A percentile compares a stretch with the other conserved stretches of the same genome.
Evolutionary conservation across 1,140 invertebrate genomes (phyloP).

Genomic region (Thalassaphorura encarpata): DNA sequence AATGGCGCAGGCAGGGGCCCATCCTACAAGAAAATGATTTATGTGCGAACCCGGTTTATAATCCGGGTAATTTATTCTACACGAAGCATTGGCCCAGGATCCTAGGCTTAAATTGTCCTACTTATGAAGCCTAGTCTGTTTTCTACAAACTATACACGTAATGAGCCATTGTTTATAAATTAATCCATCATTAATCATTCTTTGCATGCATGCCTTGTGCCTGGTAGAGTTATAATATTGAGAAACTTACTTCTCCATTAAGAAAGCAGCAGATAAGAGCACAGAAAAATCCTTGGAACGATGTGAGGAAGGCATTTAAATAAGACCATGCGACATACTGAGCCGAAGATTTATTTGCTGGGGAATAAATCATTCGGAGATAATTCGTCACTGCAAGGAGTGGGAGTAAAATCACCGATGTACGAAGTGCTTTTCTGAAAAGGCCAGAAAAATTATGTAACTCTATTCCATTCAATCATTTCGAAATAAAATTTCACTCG

Average conservation of each 20-base stretch:
- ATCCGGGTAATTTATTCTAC: too few species aligned
- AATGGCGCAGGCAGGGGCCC: too few species aligned
- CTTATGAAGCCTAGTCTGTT: too few species aligned
- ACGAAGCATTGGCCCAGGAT: too few species aligned
- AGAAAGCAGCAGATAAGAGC: conserved; percentile 47
- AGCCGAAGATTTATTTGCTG: conserved; percentile 34
- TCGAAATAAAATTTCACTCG: conserved; percentile 8
- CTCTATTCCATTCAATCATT: background rate
- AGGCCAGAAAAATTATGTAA: conserved; percentile 3
- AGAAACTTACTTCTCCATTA: conserved; percentile 42
- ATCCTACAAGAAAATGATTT: too few species aligned
- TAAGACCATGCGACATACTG: conserved; percentile 43
- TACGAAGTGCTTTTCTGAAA: conserved; percentile 40
- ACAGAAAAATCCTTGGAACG: conserved; percentile 46
- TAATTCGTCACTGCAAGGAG: conserved; percentile 41
- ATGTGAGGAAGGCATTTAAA: conserved; percentile 39
- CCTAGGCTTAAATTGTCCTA: too few species aligned
- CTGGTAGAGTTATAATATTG: background rate
- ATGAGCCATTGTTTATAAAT: too few species aligned
- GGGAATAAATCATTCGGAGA: conserved; percentile 38
- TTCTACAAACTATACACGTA: too few species aligned
- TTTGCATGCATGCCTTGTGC: too few species aligned
- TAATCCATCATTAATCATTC: too few species aligned
- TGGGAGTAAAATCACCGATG: conserved; percentile 41
- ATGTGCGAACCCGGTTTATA: too few species aligned